Percentiles rank a stretch among this genome's conserved stretches.
Evolutionary conservation across 2,888 invertebrate genomes (phyloP).

Genomic region (Synergus laeviventris): DNA sequence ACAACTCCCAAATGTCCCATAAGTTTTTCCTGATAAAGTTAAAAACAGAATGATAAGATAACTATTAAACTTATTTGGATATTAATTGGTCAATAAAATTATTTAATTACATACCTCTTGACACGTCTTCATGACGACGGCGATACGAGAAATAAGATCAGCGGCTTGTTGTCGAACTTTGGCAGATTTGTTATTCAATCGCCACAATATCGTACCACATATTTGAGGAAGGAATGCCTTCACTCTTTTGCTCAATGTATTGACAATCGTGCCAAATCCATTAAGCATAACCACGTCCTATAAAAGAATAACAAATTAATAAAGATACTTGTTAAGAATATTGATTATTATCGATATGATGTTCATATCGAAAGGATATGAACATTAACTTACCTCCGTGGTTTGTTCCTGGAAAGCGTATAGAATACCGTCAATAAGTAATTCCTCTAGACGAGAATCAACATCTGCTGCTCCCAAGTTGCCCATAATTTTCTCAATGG

Average conservation of each 20-base stretch:
- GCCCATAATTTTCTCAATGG: slow-evolving; percentile 98
- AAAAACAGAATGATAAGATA: slow-evolving; percentile 4
- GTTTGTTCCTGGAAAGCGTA: slow-evolving; percentile 99
- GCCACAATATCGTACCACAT: slow-evolving; percentile 99
- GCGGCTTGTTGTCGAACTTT: slow-evolving; percentile 99
- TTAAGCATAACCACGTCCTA: slow-evolving; percentile 99
- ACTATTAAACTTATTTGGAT: too few species aligned
- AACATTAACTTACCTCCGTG: slow-evolving; percentile 84
- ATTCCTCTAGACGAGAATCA: slow-evolving; percentile 98
- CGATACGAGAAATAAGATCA: slow-evolving; percentile 97
- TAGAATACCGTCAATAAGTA: slow-evolving; percentile 98
- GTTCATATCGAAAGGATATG: neutral
- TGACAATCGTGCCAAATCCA: slow-evolving; percentile 99
- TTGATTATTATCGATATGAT: slow-evolving; percentile 13
- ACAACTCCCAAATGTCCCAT: slow-evolving; percentile 99
- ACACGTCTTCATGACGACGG: slow-evolving; percentile 99
- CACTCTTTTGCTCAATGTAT: slow-evolving; percentile 96
- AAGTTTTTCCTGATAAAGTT: slow-evolving; percentile 87
- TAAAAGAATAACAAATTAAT: slow-evolving; percentile 54
- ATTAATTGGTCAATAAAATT: neutral
- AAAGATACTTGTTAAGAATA: neutral
- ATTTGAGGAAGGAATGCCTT: slow-evolving; percentile 99
- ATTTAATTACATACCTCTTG: slow-evolving; percentile 89
- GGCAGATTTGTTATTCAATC: slow-evolving; percentile 99
- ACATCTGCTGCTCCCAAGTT: slow-evolving; percentile 98